These are phyloP conservation scores for Vicugna pacos DNA, from an alignment of 2,113 vertebrate species.

Conservation along the genomic window DNA sequence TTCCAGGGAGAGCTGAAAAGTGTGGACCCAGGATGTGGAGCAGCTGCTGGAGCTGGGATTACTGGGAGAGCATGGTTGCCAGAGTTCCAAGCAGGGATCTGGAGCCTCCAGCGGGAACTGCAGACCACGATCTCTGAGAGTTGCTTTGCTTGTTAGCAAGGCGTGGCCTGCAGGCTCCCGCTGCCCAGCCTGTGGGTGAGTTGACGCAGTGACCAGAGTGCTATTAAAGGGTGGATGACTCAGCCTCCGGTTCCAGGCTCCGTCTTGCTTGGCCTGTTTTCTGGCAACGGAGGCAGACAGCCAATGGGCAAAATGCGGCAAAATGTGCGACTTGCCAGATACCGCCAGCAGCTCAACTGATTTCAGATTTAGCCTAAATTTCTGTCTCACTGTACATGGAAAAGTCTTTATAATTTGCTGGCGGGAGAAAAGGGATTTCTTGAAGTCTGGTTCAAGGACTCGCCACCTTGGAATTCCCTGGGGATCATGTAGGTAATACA, in stretches of 20 bases:
- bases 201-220: not conserved
- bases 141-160: not conserved
- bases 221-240: not conserved
- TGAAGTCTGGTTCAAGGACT: not conserved
- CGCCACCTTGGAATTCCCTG: not conserved
- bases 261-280: not conserved
- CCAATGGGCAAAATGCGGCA: not conserved
- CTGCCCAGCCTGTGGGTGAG: not conserved
- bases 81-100: not conserved
- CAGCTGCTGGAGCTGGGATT: not conserved
- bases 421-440: not conserved
- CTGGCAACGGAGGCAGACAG: not conserved
- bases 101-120: not conserved
- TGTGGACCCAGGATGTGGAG: accelerated
- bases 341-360: not conserved
- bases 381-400: not conserved
- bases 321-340: not conserved
- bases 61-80: not conserved
- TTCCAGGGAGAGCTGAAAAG: not conserved
- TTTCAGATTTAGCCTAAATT: not conserved
- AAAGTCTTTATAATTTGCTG: not conserved
- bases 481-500: not conserved
- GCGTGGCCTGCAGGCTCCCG: not conserved
- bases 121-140: not conserved
- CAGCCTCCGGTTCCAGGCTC: not conserved